Evolutionary conservation across 2,113 vertebrate genomes (phyloP), one percentile per base, ranked within the genome.

Genomic region (Dendropsophus ebraccatus): DNA sequence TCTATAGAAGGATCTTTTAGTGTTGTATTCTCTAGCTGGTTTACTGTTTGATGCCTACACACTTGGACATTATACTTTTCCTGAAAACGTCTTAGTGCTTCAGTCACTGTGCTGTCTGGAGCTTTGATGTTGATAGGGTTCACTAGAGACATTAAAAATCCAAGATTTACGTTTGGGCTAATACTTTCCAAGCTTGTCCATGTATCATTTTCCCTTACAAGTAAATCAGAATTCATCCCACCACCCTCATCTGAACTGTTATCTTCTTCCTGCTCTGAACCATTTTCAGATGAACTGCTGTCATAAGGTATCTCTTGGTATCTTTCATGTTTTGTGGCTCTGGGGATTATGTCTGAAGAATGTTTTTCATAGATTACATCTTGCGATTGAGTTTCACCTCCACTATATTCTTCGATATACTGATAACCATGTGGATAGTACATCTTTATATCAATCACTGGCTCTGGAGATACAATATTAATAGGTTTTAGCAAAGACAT

Each of bases 281-380:
- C 30, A 79, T 79, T 50, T 32, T 79, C 76, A 56, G 76, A 79
- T 37, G 52, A 79, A 58, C 25, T 79, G 11, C 50, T 37, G 7
- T 58, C 32, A 58, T 56, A 79, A 4, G n/a, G 10, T 19, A 2
- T 54, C 8, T 56, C 14, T 9, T 17, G n/a, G 16, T n/a, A 14
- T 9, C 17, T 35, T 47, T 41, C 17, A 56, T 41, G 7, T 8
- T n/a, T 25, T 16, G 1, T 81, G 23, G 78, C 32, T 30, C n/a
- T 50, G n/a, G 5, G 28, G 5, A 25, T 16, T 30, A 32, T 19
- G 19, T 62, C 37, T 19, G 37, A 25, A 65, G 45, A 37, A 47
- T 47, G 13, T 19, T 62, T 47, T 81, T 17, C 13, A 62, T 25
- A 45, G 17, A 17, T 52, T 77, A 16, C 12, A 76, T 76, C 13